Percentiles rank a stretch among this genome's conserved stretches.
These are phyloP conservation scores for Leuciscus waleckii DNA, from an alignment of 2,797 vertebrate genomes.

Conservation along the genomic window DNA sequence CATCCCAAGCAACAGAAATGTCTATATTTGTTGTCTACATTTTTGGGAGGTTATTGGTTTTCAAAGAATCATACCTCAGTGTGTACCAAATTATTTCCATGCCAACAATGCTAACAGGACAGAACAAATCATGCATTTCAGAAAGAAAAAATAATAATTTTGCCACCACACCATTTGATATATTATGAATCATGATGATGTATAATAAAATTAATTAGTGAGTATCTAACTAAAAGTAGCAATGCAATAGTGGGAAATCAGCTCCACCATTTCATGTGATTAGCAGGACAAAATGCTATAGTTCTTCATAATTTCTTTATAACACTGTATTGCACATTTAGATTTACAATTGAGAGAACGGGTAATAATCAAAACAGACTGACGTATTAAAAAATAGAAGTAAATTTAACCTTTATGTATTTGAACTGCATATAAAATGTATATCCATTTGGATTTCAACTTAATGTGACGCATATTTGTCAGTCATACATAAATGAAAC, in stretches of 20 bases:
- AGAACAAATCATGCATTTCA: neutral
- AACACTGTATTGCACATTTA: neutral
- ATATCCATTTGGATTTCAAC: neutral
- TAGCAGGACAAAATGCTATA: too few relatives aligned
- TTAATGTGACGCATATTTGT: neutral
- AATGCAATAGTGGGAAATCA: neutral
- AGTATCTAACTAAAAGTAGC: neutral
- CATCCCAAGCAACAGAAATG: neutral
- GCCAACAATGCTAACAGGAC: neutral
- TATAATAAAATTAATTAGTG: neutral
- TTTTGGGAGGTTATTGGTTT: neutral
- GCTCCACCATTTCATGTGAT: neutral
- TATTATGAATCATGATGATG: neutral
- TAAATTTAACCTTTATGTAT: neutral
- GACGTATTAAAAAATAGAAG: neutral
- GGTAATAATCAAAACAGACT: neutral
- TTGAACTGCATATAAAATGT: neutral
- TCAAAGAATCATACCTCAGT: neutral
- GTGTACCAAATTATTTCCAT: neutral
- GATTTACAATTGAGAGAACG: neutral
- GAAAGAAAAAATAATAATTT: neutral
- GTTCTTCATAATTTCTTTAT: neutral
- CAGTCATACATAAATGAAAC: neutral
- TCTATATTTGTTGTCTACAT: slow-evolving; percentile 4
- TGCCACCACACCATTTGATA: neutral